Conservation (phyloP, 2,113 vertebrate species). For the Ciconia boyciana region DNA sequence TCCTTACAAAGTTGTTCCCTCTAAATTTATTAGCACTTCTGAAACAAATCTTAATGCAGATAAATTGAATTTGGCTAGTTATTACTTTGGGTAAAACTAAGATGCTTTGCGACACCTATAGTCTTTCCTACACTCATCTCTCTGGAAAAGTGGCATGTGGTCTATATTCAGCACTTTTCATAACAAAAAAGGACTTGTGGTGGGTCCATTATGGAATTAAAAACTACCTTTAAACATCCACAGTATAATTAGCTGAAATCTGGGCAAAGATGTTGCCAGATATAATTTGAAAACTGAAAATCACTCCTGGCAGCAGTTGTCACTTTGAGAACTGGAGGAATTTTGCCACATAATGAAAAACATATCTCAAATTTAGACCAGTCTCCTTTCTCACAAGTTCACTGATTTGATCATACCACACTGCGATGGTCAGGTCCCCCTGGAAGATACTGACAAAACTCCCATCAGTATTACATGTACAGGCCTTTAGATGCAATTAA, state of each 20-base stretch:
- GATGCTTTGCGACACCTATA: neutral
- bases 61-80: neutral
- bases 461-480: neutral
- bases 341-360: neutral
- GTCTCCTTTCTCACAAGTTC: neutral
- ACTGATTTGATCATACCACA: neutral
- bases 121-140: neutral
- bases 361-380: neutral
- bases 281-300: slow-evolving; percentile 12
- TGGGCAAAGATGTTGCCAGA: neutral
- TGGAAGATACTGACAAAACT: neutral
- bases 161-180: slow-evolving; percentile 29
- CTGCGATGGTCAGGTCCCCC: neutral
- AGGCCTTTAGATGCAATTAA: neutral
- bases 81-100: neutral
- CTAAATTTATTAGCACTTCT: neutral
- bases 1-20: neutral
- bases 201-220: slow-evolving; percentile 32
- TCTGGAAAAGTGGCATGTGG: neutral
- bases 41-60: neutral
- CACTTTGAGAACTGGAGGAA: neutral
- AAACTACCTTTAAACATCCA: slow-evolving; percentile 9
- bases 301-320: neutral
- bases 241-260: neutral
- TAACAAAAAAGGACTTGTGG: neutral